Conservation (phyloP, 2,113 vertebrate species). For the Mionectes macconnelli region DNA sequence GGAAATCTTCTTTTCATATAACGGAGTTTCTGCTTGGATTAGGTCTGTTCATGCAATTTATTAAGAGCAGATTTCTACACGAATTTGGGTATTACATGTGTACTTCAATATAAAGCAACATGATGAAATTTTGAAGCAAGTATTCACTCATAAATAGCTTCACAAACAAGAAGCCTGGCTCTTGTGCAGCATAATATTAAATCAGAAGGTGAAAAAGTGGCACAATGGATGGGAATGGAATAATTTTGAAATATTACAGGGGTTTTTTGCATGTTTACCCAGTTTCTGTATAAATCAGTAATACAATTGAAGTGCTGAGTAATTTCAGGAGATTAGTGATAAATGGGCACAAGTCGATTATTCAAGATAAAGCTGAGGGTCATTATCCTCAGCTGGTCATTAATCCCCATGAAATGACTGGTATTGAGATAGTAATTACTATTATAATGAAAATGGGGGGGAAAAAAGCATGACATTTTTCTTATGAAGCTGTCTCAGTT, state of each 20-base stretch:
- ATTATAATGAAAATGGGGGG: background rate
- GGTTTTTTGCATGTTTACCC: background rate
- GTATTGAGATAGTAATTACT: conserved; percentile 45
- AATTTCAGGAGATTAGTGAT: conserved; percentile 45
- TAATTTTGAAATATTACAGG: background rate
- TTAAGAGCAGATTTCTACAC: background rate
- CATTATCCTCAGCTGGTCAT: conserved; percentile 53
- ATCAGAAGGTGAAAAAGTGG: background rate
- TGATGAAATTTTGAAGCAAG: background rate
- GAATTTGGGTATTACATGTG: background rate
- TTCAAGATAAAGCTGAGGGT: conserved; percentile 28
- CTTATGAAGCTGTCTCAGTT: background rate
- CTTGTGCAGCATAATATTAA: background rate
- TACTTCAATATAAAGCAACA: background rate
- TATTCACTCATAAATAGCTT: background rate
- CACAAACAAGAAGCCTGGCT: background rate
- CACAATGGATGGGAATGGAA: background rate
- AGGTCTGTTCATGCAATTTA: background rate
- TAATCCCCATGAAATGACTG: conserved; percentile 44
- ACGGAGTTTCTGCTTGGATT: background rate
- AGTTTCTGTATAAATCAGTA: conserved; percentile 15
- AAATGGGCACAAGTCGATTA: conserved; percentile 28
- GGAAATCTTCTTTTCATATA: background rate
- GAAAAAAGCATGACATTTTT: conserved; percentile 1
- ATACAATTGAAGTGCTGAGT: conserved; percentile 1